Base-by-base conservation (phyloP, 2,113 vertebrate species). In the Neotoma lepida region DNA sequence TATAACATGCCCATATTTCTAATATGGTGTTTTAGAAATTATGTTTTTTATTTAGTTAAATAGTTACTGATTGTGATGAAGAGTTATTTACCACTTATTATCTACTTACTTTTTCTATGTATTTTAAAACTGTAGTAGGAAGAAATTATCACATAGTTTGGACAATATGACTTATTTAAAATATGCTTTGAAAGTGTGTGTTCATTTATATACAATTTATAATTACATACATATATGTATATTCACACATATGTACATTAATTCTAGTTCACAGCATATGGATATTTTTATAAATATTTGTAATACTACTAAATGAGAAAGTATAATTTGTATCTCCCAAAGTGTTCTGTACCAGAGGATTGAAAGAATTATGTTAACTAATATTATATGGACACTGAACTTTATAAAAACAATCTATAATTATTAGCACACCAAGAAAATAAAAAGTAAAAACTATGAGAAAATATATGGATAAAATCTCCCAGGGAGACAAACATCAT, bases 1-100 rank as follows among this genome's bases (percentile, higher is more conserved):
- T 46, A 61, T 71, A 84, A 87, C 2, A 12, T 77, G 9, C 61
- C 54, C 33, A 30, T 66, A 87, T 80, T 66, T 96, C 46, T 84
- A 73, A 91, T 33, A 89, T 6, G 44, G 18, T 74, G 6, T 68
- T 91, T 26, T 74, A 41, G 20, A 73, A 61, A 6, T 58, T 94
- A 41, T 78, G 2, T 61, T 41, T 92, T 96, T 85, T 13, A 58
- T 39, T 20, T 22, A 39, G 2, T 54, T 91, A n/a, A 18, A 3
- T 84, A 92, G 66, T 89, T 73, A 41, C 7, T 41, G 13, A 49
- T 92, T 91, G 1, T 24, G 13, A 70, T 46, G 46, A 46, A 46
- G n/a, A n/a, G n/a, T 76, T 94, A 35, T 64, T 91, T 39, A 90
- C 54, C 14, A 88, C 56, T 91, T 91, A 2, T 33, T 58, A 66